Evolutionary conservation across 2,113 vertebrate species (phyloP).

Genomic region (Mixornis gularis): DNA sequence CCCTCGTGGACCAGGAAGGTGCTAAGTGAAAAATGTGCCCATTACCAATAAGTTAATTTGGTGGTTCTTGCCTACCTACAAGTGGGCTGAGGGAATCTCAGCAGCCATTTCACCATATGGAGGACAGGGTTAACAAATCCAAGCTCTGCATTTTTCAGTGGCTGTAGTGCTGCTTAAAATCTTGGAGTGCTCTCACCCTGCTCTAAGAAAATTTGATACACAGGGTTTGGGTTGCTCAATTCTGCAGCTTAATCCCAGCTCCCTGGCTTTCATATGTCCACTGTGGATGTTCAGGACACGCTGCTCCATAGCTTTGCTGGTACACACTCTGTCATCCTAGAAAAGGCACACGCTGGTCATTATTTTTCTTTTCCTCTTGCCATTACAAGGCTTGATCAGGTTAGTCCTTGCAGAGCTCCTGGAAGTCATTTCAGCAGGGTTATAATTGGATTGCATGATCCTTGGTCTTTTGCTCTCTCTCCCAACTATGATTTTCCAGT

Average conservation of each 20-base stretch:
- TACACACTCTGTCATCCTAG: constrained; percentile 54
- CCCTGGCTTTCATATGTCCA: not conserved
- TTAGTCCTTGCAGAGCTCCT: not conserved
- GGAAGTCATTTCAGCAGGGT: not conserved
- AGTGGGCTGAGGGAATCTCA: not conserved
- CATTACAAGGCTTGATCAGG: not conserved
- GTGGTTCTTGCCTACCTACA: not conserved
- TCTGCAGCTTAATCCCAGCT: not conserved
- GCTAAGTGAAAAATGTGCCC: not conserved
- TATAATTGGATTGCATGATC: not conserved
- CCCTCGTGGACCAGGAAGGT: not conserved
- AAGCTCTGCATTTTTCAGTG: not conserved
- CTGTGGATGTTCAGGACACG: constrained; percentile 6
- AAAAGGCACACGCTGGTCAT: constrained; percentile 54
- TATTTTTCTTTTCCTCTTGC: constrained; percentile 62
- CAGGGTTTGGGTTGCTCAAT: not conserved
- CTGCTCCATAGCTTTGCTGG: constrained; percentile 66
- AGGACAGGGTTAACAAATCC: not conserved
- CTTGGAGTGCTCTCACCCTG: not conserved
- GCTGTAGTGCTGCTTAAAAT: not conserved
- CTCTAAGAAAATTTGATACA: not conserved
- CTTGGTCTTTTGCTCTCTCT: not conserved
- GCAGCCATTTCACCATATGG: not conserved
- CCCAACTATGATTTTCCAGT: not conserved
- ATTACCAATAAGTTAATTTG: not conserved